Conservation (phyloP, 2,888 invertebrate species). For the Chaitophorus viminalis region DNA sequence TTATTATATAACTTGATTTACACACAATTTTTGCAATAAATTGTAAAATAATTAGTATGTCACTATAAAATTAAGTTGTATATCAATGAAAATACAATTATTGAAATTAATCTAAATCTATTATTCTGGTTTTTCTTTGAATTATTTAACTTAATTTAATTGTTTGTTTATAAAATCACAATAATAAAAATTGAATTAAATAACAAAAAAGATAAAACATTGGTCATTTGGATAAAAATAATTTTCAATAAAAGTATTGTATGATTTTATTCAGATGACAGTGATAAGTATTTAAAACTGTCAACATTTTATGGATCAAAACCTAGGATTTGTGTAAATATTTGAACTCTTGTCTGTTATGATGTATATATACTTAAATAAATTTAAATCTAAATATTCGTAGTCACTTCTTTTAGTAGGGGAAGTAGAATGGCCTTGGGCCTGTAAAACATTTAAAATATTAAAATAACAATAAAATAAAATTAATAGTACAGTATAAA, state of each 20-base stretch:
- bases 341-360: neutral
- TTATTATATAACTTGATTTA: neutral
- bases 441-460: conserved; percentile 59
- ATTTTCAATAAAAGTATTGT: neutral
- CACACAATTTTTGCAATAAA: neutral
- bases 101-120: neutral
- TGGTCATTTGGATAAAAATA: neutral
- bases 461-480: conserved; percentile 47
- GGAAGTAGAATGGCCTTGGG: conserved; percentile 59
- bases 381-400: conserved; percentile 43
- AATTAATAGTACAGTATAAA: neutral
- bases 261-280: neutral
- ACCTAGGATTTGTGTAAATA: neutral
- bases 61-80: neutral
- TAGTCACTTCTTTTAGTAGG: conserved; percentile 55
- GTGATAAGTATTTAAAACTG: neutral
- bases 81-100: neutral
- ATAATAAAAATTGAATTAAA: neutral
- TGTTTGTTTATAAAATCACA: neutral
- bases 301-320: neutral
- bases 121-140: neutral
- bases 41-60: neutral
- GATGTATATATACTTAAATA: neutral
- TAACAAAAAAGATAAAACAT: neutral
- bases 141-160: neutral